Base-by-base conservation (phyloP, 1,140 invertebrate genomes). In the Luehdorfia chinensis region DNA sequence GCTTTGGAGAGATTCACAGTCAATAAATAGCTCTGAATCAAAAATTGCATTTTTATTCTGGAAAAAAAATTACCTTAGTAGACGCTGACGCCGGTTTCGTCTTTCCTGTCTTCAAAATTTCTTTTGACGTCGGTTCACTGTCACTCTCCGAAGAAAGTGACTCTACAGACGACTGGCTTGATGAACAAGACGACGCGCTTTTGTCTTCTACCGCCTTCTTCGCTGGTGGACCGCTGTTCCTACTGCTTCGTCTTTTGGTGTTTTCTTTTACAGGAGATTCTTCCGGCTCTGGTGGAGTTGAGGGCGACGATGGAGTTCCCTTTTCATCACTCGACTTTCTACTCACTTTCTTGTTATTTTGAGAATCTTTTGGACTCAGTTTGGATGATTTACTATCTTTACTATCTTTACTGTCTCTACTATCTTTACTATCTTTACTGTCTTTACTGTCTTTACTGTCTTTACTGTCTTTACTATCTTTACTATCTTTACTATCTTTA, bases 241-340 rank as follows among this genome's bases (percentile, higher is more conserved):
- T 55, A 21, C 73, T 79, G 0, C 66, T 71, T 46, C 67, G 69
- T 39, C 76, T 65, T 50, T 86, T 86, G 11, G 66, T 65, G 52
- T 74, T 85, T 6, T 84, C 79, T 57, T 88, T 88, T 1, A 23
- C 48, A 47, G 84, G 85, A n/a, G 76, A 87, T 58, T 80, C 80
- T 55, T 81, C 90, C 66, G 56, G 87, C 53, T 59, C 84, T 30
- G 58, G 46, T 15, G 59, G 33, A 7, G 62, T 67, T 9, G 63
- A 19, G 2, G 68, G 71, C 19, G 64, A 66, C 0, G 65, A 63
- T 27, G 59, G 53, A 4, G 41, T 55, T 15, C 73, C 67, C 27
- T 83, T 85, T 6, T 80, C 77, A 11, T 78, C 75, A 44, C 69
- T 76, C n/a, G n/a, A n/a, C 19, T 21, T 21, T 21, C 6, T 21